Conservation (phyloP, 2,888 invertebrate genomes). For the Phortica okadai region DNA sequence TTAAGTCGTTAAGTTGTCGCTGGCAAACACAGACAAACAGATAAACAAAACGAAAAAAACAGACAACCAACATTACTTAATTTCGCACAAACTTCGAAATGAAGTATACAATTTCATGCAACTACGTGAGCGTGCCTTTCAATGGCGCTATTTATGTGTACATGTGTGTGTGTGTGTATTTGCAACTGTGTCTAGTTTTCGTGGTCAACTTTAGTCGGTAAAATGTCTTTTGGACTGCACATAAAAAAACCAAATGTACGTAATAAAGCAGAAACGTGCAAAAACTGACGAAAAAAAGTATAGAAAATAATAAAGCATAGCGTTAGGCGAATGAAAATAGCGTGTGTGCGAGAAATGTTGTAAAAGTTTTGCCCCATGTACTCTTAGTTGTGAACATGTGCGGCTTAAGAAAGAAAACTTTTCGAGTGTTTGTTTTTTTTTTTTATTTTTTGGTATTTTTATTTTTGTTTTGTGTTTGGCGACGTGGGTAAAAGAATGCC, state of each 20-base stretch:
- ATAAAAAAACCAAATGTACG: slow-evolving; percentile 56
- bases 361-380: background rate
- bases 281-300: slow-evolving; percentile 60
- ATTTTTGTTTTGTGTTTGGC: background rate
- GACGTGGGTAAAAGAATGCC: slow-evolving; percentile 5
- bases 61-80: slow-evolving; percentile 65
- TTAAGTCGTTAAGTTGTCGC: slow-evolving; percentile 70
- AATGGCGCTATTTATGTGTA: slow-evolving; percentile 49
- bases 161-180: slow-evolving; percentile 17
- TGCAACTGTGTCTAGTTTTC: slow-evolving; percentile 32
- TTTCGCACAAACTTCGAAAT: slow-evolving; percentile 66
- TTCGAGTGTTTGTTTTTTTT: slow-evolving; percentile 1
- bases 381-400: background rate
- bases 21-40: slow-evolving; percentile 38
- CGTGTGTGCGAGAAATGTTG: background rate
- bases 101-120: slow-evolving; percentile 38
- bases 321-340: background rate
- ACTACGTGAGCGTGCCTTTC: background rate
- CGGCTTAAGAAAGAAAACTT: slow-evolving; percentile 19
- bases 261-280: slow-evolving; percentile 69
- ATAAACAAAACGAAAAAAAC: slow-evolving; percentile 42
- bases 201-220: slow-evolving; percentile 37
- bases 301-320: slow-evolving; percentile 54
- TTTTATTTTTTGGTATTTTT: background rate
- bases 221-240: slow-evolving; percentile 51